A percentile compares a stretch with the other conserved stretches of the same genome.
phyloP scores from a whole-genome alignment of 2,888 invertebrate genomes.

The Tineola bisselliella region DNA sequence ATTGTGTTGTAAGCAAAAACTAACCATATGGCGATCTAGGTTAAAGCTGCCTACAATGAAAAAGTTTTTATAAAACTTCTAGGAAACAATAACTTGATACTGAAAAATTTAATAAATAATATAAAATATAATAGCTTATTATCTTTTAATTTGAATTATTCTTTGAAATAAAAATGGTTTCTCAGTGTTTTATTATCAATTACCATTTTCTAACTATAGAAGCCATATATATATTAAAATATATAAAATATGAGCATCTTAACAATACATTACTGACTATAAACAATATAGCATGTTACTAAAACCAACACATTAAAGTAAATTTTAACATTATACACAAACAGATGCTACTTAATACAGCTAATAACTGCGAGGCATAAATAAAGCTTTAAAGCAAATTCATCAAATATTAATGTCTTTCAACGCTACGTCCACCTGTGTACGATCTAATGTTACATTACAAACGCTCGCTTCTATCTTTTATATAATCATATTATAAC shows the following conservation, averaged over 20 bases:
- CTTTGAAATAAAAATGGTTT: too few species aligned
- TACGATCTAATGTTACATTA: slow-evolving; percentile 17
- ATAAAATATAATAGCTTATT: too few species aligned
- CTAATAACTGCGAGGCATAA: neutral
- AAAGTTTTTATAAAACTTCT: neutral
- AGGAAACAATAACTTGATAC: neutral
- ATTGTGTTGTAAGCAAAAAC: neutral
- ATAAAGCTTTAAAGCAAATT: slow-evolving; percentile 31
- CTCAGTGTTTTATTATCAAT: too few species aligned
- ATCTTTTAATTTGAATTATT: too few species aligned
- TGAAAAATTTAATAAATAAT: too few species aligned
- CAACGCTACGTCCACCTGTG: slow-evolving; percentile 49
- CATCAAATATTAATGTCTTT: slow-evolving; percentile 53
- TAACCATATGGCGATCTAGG: slow-evolving; percentile 3
- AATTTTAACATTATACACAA: neutral
- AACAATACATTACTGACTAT: neutral
- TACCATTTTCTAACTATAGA: too few species aligned
- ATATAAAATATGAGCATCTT: too few species aligned
- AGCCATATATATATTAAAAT: too few species aligned
- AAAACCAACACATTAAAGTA: neutral
- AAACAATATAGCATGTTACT: neutral
- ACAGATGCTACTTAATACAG: neutral
- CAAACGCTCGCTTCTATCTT: neutral
- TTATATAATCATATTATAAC: too few species aligned
- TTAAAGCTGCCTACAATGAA: neutral